Base-by-base conservation (phyloP, 1,140 invertebrate species). In the Lethrus apterus region DNA sequence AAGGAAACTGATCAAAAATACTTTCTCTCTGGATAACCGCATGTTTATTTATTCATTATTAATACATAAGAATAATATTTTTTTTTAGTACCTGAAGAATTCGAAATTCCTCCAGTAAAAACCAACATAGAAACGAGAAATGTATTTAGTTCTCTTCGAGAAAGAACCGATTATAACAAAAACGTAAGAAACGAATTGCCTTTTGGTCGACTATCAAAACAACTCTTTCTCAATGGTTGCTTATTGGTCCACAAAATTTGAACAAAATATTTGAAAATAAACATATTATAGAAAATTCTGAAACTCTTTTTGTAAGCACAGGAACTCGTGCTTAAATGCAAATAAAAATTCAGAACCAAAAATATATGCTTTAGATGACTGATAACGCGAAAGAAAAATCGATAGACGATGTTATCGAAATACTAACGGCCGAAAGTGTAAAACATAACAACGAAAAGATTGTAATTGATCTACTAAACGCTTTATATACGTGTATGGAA, bases 401-500 rank as follows among this genome's bases (percentile, higher is more conserved):
- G 15, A 50, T 65, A 11, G 57, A 64, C 30, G 56, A 61, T 32
- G 54, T 65, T 20, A 31, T 67, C 3, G 46, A 46, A 5, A 38
- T 57, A 41, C 48, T 61, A 15, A 55, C 57, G 47, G 46, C 48
- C 19, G 55, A 54, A 32, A 41, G 56, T 49, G 34, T 47, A 32
- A 21, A 50, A 38, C 45, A 55, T 44, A 15, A 29, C 14, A 56
- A 62, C n/a, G 58, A 64, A 18, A 48, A 57, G 7, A 33, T 35
- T 11, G 52, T 62, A n/a, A 48, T 58, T n/a, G 50, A 53, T 19
- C 38, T 64, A 9, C 46, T 65, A 24, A 49, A 57, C 13, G 62
- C 68, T 35, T 48, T 72, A 38, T 70, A 70, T 45, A 54, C 57
- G 3, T 56, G 54, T 52, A 62, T 72, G 56, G 68, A 70, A 45